Base-by-base conservation (phyloP, 2,888 invertebrate genomes). In the Hermodice carunculata region DNA sequence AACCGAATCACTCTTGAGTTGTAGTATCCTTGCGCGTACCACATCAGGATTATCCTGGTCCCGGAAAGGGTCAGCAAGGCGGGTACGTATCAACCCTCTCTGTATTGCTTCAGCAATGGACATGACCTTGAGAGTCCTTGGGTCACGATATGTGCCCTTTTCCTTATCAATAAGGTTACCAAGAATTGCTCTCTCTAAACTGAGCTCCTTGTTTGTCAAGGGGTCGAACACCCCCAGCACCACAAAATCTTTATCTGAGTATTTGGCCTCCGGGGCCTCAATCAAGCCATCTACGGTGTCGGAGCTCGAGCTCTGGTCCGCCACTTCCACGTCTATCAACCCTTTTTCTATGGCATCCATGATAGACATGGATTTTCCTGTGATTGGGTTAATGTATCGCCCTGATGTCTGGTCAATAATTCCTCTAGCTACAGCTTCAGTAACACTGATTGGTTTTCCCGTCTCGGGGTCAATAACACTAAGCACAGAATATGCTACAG, bases 351-450 rank as follows among this genome's bases (percentile, higher is more conserved):
- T 58, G 29, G 68, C 68, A 22, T 66, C 56, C n/a, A 42, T 24
- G 11, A 68, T 48, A 42, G 60, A 48, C n/a, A 65, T 51, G 8
- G 53, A 29, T 32, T 63, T 51, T 17, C 66, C 66, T 4, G 62
- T 68, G n/a, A 56, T 24, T 11, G 63, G 67, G 53, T 64, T 58
- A 2, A 61, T 85, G 58, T 93, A 90, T 82, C 91, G 90, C 14
- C 91, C 91, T 34, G 90, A 88, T 66, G 89, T 88, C 0, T 92
- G 89, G 80, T 95, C 92, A 78, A 94, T 89, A 62, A 95, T 93
- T 3, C 94, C 94, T 74, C 89, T 88, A 56, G 88, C 86, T 66
- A 92, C 90, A 2, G 95, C 95, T 81, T 93, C 42, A 11, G 49
- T 51, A 22, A 60, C 34, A 19, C 40, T 49, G 42, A 60, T 60